Evolutionary conservation across 1,140 invertebrate genomes (phyloP), one percentile per base, ranked within the genome.

Genomic region (Eumeta japonica): DNA sequence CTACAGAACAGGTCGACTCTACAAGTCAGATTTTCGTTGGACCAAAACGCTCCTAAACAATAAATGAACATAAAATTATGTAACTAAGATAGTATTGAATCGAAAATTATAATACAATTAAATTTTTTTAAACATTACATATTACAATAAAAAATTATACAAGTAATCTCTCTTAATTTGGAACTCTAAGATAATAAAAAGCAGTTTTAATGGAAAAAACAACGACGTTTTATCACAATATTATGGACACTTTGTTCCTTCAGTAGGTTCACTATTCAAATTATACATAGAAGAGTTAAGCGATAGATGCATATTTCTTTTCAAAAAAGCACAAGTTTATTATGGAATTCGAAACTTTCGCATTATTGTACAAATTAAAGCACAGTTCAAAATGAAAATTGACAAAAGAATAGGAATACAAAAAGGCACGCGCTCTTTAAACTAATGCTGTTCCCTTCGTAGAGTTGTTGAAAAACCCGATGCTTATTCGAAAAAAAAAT

Each of bases 271-370:
- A 62, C 59, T 62, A 58, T 56, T 55, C 65, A 66, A 65, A 65
- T 67, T 68, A 73, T 58, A 67, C 62, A 72, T 57, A 63, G 61
- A 46, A 56, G 49, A 58, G 43, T 49, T 65, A 64, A 66, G 65
- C 62, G 56, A 52, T 42, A n/a, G n/a, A n/a, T n/a, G n/a, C 30
- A 39, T 35, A 48, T 43, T 51, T 50, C 48, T 51, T 53, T 59
- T 66, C 61, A 71, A 64, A 48, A 63, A 63, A 68, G 61, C 64
- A 68, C 58, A 55, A 68, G 61, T 62, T 64, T 50, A 37, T 30
- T 30, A 4, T 30, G 5, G 13, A 7, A 30, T 30, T n/a, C 10
- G 11, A 12, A 30, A 30, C 28, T 12, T 7, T n/a, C n/a, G n/a
- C n/a, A 30, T 30, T 30, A 5, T 12, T 12, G 4, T 20, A 28